Conservation (phyloP, 1,140 invertebrate genomes). For the Orius insidiosus region DNA sequence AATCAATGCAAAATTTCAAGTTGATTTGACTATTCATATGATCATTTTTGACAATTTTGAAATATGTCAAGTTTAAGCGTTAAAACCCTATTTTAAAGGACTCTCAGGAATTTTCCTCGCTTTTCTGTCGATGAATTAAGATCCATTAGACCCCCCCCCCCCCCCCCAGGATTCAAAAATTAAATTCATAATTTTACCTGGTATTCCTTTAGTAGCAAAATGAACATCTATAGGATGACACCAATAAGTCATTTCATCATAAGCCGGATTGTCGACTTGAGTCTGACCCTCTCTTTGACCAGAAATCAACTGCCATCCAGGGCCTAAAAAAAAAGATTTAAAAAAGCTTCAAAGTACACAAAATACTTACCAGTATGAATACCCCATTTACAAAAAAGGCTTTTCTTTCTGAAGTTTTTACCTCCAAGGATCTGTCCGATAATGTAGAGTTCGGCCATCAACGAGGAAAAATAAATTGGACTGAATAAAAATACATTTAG, state of each 20-base stretch:
- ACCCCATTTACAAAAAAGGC: slow-evolving; percentile 75
- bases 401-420: slow-evolving; percentile 51
- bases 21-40: no score
- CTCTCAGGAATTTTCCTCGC: no score
- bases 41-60: no score
- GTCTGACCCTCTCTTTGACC: slow-evolving; percentile 67
- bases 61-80: no score
- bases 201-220: slow-evolving; percentile 61
- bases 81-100: no score
- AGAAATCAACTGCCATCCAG: slow-evolving; percentile 59
- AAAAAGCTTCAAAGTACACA: neutral
- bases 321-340: slow-evolving; percentile 34
- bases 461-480: neutral
- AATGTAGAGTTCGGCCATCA: slow-evolving; percentile 79
- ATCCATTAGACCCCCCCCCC: no score
- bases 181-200: slow-evolving; percentile 33
- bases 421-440: slow-evolving; percentile 65
- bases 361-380: slow-evolving; percentile 52
- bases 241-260: slow-evolving; percentile 49
- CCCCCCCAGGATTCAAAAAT: no score
- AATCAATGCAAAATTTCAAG: no score
- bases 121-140: no score
- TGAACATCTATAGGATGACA: slow-evolving; percentile 73
- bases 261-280: slow-evolving; percentile 56
- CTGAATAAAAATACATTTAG: no score